Evolutionary conservation across 2,888 invertebrate species (phyloP), one percentile per base, ranked within the genome.

Genomic region (Idaea aversata): DNA sequence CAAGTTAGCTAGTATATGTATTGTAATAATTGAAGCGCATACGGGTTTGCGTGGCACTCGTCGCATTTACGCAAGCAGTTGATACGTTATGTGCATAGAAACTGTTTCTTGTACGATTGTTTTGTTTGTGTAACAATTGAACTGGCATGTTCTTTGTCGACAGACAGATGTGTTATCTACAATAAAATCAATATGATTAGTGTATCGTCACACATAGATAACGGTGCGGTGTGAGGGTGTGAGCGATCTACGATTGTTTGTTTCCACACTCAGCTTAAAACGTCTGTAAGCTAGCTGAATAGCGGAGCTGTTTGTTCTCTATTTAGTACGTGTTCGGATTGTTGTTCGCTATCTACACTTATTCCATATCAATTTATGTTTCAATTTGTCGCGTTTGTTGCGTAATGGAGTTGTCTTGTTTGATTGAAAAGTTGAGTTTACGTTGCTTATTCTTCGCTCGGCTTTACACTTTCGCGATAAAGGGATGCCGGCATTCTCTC

Each of bases 181-280:
- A 72, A 72, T 69, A 73, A 69, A 76, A 77, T 75, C 76, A 78
- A 76, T 78, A 77, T 67, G 65, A 65, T 68, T 68, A 74, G 72
- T 69, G 71, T 78, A 74, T 77, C 71, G 67, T 63, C 64, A 70
- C 71, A 74, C 69, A 71, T 63, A 73, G 72, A 73, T 71, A 73
- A 70, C 74, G 66, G 67, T 59, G 47, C 7, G 60, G 36, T 61
- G 64, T 25, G 38, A 65, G 71, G 61, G 69, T 68, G 69, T 67
- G 68, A 65, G 64, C 64, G 61, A 64, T 66, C 68, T 66, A 63
- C 59, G 63, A 69, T 58, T 75, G 73, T 72, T 74, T 73, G 69
- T 67, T 64, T 69, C 71, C 70, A 71, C 71, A 70, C 70, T 75
- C 66, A 63, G 70, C 71, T 69, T 71, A 70, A 72, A 73, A 72